These are phyloP conservation scores for Coelopa frigida DNA, from an alignment of 1,140 invertebrate species.

Conservation along the genomic window DNA sequence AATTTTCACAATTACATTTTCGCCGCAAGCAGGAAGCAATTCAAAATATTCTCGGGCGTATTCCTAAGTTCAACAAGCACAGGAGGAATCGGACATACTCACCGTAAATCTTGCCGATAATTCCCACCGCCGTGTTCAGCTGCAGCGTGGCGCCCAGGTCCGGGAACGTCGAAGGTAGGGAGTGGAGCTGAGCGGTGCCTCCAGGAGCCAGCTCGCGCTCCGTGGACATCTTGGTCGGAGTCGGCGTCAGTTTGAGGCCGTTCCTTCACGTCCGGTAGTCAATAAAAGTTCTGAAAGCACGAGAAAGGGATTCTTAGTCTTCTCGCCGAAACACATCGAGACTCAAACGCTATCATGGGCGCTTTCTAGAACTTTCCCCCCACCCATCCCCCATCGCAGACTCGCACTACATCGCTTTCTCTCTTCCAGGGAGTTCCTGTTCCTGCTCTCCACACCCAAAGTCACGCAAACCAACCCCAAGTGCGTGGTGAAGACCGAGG, in stretches of 20 bases:
- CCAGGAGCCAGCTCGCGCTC: conserved; percentile 45
- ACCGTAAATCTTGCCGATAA: conserved; percentile 55
- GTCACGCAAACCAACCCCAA: conserved; percentile 62
- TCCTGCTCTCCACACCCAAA: conserved; percentile 57
- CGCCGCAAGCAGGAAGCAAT: too few species aligned
- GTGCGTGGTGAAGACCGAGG: conserved; percentile 66
- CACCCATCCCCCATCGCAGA: too few species aligned
- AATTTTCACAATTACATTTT: too few species aligned
- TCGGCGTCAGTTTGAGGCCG: conserved; percentile 41
- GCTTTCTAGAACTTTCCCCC: too few species aligned
- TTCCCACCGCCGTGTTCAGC: conserved; percentile 51
- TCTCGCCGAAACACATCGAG: too few species aligned
- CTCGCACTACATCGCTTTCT: too few species aligned
- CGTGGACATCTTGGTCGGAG: conserved; percentile 45
- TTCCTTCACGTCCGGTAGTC: conserved; percentile 18
- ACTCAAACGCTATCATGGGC: too few species aligned
- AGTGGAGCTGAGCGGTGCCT: conserved; percentile 45
- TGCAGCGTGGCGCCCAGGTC: conserved; percentile 49
- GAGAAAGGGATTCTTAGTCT: too few species aligned
- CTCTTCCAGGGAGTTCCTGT: conserved; percentile 61
- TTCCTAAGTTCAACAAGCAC: too few species aligned
- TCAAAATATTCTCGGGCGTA: not conserved
- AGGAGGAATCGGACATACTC: conserved; percentile 19
- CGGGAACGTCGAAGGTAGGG: conserved; percentile 47
- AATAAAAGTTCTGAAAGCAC: too few species aligned